Conservation (phyloP, 2,113 vertebrate genomes). For the Desmodus rotundus region DNA sequence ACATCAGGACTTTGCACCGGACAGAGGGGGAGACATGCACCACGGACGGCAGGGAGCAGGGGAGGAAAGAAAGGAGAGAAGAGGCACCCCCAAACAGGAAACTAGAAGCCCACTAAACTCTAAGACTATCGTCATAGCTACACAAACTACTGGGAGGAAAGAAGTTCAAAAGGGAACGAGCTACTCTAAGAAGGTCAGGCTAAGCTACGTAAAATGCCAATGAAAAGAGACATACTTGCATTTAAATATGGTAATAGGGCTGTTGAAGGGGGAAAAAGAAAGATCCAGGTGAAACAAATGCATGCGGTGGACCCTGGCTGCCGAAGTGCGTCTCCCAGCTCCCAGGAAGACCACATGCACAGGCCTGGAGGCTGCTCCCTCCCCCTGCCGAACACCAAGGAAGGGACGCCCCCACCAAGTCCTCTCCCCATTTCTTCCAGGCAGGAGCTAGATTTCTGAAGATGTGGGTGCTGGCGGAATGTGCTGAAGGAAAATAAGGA, state of each 20-base stretch:
- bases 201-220: slow-evolving; percentile 81
- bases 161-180: slow-evolving; percentile 64
- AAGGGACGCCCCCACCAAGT: slow-evolving; percentile 5
- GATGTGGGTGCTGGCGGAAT: slow-evolving; percentile 21
- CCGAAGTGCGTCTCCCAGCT: not conserved
- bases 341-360: not conserved
- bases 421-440: slow-evolving; percentile 52
- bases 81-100: slow-evolving; percentile 43
- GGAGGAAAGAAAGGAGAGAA: not conserved
- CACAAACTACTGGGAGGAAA: slow-evolving; percentile 59
- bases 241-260: slow-evolving; percentile 89
- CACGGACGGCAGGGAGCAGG: not conserved
- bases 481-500: slow-evolving; percentile 60
- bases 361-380: not conserved
- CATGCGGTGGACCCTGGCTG: slow-evolving; percentile 19
- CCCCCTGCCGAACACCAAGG: not conserved
- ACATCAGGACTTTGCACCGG: not conserved
- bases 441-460: slow-evolving; percentile 51
- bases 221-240: slow-evolving; percentile 87
- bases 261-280: slow-evolving; percentile 79
- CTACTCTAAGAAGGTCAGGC: slow-evolving; percentile 75
- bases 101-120: slow-evolving; percentile 76
- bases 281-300: slow-evolving; percentile 78
- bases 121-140: slow-evolving; percentile 77
- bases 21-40: slow-evolving; percentile 50